Evolutionary conservation across 1,140 invertebrate genomes (phyloP).

Genomic region (Drosophila nasuta): DNA sequence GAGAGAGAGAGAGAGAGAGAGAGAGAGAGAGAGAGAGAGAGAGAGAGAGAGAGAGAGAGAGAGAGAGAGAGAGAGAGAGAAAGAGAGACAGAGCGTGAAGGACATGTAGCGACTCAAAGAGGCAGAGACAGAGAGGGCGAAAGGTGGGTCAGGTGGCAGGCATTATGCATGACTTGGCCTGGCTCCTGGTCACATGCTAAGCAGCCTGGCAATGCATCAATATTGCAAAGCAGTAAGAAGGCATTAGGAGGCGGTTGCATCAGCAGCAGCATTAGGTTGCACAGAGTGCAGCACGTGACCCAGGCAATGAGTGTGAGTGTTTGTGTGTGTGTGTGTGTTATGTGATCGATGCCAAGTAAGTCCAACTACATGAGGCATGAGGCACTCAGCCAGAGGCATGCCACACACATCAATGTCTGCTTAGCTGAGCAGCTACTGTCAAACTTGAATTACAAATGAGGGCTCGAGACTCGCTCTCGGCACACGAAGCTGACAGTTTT

Average conservation of each 20-base stretch:
- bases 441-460: conserved; percentile 78
- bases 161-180: conserved; percentile 58
- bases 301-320: conserved; percentile 35
- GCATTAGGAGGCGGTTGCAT: conserved; percentile 33
- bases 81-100: neutral
- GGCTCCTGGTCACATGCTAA: conserved; percentile 54
- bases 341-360: conserved; percentile 44
- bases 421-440: conserved; percentile 38
- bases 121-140: neutral
- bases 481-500: conserved; percentile 49
- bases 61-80: neutral
- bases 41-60: neutral
- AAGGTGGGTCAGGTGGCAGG: conserved; percentile 4
- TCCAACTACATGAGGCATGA: neutral
- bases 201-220: conserved; percentile 66
- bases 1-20: neutral
- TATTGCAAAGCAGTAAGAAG: conserved; percentile 53
- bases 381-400: conserved; percentile 21
- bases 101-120: no score
- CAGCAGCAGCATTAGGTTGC: conserved; percentile 58
- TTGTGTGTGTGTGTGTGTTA: conserved; percentile 5
- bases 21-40: neutral
- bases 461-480: conserved; percentile 32
- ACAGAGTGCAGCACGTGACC: conserved; percentile 57
- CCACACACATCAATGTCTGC: conserved; percentile 52